phyloP scores from a whole-genome alignment of 2,113 vertebrate genomes.

The Arothron firmamentum region DNA sequence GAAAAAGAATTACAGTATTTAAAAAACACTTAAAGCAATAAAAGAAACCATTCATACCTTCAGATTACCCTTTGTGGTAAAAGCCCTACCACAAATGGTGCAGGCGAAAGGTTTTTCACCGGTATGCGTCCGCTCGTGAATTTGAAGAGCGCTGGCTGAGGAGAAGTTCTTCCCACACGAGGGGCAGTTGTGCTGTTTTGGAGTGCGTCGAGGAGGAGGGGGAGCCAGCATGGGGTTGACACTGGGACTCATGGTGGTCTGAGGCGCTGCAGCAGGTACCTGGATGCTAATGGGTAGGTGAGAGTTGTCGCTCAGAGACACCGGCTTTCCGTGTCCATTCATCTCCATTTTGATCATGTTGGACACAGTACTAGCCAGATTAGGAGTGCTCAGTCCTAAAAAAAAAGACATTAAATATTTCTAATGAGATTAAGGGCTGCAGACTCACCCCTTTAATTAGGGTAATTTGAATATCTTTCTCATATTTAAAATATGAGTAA shows the following conservation, averaged over 20 bases:
- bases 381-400: constrained; percentile 86
- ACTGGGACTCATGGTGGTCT: constrained; percentile 86
- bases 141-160: constrained; percentile 97
- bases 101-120: constrained; percentile 99
- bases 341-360: constrained; percentile 97
- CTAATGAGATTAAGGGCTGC: not conserved
- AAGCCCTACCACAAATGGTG: constrained; percentile 96
- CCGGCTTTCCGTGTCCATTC: constrained; percentile 91
- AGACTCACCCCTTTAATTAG: no score
- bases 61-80: constrained; percentile 99
- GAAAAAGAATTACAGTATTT: not conserved
- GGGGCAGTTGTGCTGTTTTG: constrained; percentile 99
- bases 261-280: constrained; percentile 82
- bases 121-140: constrained; percentile 98
- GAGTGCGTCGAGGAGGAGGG: constrained; percentile 90
- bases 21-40: not conserved
- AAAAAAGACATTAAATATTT: constrained; percentile 75
- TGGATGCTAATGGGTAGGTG: constrained; percentile 85
- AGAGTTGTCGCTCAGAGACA: constrained; percentile 84
- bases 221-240: constrained; percentile 94
- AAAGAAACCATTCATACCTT: constrained; percentile 78
- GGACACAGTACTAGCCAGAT: constrained; percentile 85
- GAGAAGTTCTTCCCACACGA: constrained; percentile 99
- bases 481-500: not conserved
- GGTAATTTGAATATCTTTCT: no score